Evolutionary conservation across 1,140 invertebrate species (phyloP).

Genomic region (Diplogasteroides magnus): DNA sequence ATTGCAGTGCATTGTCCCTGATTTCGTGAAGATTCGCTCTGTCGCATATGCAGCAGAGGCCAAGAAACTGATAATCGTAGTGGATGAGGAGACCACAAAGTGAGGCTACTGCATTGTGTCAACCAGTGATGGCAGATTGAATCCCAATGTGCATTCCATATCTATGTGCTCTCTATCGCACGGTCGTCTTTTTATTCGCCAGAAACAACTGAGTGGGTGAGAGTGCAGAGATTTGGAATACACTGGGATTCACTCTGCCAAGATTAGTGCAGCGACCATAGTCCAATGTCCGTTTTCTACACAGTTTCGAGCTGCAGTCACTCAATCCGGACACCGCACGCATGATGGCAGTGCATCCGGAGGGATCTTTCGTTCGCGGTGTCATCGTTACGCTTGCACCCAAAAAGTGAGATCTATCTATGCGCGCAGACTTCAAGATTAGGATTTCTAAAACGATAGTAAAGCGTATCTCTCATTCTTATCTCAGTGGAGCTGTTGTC

Average conservation of each 20-base stretch:
- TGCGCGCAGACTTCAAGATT: conserved; percentile 20
- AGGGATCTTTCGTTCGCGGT: conserved; percentile 39
- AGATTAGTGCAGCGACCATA: too few relatives aligned
- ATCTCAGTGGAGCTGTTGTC: too few relatives aligned
- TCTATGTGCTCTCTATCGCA: too few relatives aligned
- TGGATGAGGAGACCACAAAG: conserved; percentile 41
- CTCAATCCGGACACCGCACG: conserved; percentile 24
- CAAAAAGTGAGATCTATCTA: too few relatives aligned
- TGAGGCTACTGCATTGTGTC: conserved; percentile 11
- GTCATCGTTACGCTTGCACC: conserved; percentile 43
- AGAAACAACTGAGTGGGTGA: too few relatives aligned
- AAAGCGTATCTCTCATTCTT: too few relatives aligned
- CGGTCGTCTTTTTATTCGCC: too few relatives aligned
- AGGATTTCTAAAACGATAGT: too few relatives aligned
- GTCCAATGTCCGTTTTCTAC: not conserved
- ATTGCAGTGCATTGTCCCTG: conserved; percentile 7
- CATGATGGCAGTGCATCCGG: conserved; percentile 33
- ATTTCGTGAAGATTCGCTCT: conserved; percentile 4
- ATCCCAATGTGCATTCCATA: too few relatives aligned
- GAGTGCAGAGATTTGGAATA: too few relatives aligned
- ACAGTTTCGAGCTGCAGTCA: conserved; percentile 29
- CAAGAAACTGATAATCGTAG: conserved; percentile 40
- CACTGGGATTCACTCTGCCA: too few relatives aligned
- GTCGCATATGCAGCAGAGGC: conserved; percentile 26
- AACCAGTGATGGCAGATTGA: too few relatives aligned